These are phyloP conservation scores for Pentalonia nigronervosa DNA, from an alignment of 1,140 invertebrate species.

Conservation along the genomic window DNA sequence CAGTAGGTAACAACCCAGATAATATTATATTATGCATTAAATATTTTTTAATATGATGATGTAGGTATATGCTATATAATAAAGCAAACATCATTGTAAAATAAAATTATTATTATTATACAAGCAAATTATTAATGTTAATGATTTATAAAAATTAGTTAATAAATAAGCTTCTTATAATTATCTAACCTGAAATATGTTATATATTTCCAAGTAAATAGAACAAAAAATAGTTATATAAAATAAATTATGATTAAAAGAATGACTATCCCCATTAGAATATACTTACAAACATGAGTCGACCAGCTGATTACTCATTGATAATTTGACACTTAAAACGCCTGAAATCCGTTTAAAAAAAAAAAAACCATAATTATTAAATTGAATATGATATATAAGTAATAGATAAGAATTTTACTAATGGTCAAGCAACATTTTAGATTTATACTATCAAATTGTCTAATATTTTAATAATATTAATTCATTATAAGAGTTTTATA, in stretches of 20 bases:
- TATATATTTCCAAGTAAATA: not conserved
- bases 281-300: conserved; percentile 57
- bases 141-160: not conserved
- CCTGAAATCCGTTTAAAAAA: conserved; percentile 4
- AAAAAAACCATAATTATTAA: not conserved
- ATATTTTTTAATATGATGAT: not conserved
- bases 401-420: not conserved
- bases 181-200: not conserved
- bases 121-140: not conserved
- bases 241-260: not conserved
- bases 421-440: not conserved
- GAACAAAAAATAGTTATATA: not conserved
- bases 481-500: conserved; percentile 3
- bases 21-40: conserved; percentile 1
- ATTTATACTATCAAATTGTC: not conserved
- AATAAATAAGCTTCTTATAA: not conserved
- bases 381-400: not conserved
- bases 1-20: not conserved
- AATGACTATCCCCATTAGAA: not conserved
- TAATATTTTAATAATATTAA: not conserved
- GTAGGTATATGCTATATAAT: not conserved
- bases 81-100: not conserved
- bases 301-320: conserved; percentile 56
- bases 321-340: conserved; percentile 25
- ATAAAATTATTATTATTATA: not conserved